Evolutionary conservation across 2,888 invertebrate genomes (phyloP).

Genomic region (Conops quadrifasciatus): DNA sequence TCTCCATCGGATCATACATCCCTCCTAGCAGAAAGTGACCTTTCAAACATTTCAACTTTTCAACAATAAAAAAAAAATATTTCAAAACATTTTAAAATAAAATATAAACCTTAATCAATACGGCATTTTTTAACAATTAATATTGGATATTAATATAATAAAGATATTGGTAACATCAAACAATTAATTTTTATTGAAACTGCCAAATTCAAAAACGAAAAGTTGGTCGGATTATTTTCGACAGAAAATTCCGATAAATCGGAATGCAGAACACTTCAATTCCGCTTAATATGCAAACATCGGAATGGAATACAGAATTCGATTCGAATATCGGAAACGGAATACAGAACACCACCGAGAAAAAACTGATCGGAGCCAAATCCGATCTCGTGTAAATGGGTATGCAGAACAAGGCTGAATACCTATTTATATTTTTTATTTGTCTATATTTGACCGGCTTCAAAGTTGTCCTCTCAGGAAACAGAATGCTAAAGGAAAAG

Average conservation of each 20-base stretch:
- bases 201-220: not conserved
- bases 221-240: not conserved
- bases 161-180: not conserved
- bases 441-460: too few species aligned
- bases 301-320: too few species aligned
- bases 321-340: not conserved
- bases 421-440: too few species aligned
- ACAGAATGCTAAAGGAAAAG: too few species aligned
- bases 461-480: too few species aligned
- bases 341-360: conserved; percentile 5
- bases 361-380: not conserved
- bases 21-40: too few species aligned
- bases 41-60: too few species aligned
- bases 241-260: conserved; percentile 1
- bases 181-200: not conserved
- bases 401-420: too few species aligned
- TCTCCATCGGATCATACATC: too few species aligned
- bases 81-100: too few species aligned
- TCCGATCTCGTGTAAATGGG: too few species aligned
- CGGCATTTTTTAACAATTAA: not conserved
- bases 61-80: not conserved
- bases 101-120: not conserved
- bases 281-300: not conserved
- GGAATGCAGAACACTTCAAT: not conserved
- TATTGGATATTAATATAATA: not conserved